Conservation (phyloP, 2,888 invertebrate genomes). For the Aspidiotus rigidus region DNA sequence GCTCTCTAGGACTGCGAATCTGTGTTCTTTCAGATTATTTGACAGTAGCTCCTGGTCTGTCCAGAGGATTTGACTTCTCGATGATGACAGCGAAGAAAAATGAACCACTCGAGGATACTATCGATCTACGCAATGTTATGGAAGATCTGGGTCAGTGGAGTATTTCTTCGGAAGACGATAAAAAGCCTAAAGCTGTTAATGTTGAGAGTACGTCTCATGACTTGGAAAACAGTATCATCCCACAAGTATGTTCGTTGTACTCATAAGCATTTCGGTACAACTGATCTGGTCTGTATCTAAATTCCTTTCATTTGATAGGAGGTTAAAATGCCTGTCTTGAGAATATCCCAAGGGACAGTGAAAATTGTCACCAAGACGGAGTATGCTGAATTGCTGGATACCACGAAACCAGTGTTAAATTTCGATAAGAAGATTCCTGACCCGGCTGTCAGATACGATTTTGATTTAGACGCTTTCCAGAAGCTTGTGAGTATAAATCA, state of each 20-base stretch:
- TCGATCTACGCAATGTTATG: slow-evolving; percentile 35
- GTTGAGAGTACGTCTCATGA: slow-evolving; percentile 23
- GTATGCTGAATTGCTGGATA: slow-evolving; percentile 83
- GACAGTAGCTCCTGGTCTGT: slow-evolving; percentile 13
- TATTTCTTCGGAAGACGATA: neutral
- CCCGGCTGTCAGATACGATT: slow-evolving; percentile 76
- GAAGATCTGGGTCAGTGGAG: slow-evolving; percentile 29
- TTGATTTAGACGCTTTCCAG: slow-evolving; percentile 93
- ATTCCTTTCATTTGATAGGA: slow-evolving; percentile 34
- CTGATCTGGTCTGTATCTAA: neutral
- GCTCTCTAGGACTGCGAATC: neutral
- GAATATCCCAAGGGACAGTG: slow-evolving; percentile 52
- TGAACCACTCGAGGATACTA: slow-evolving; percentile 32
- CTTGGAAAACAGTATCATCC: slow-evolving; percentile 36
- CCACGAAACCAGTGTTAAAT: slow-evolving; percentile 67
- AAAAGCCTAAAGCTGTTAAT: slow-evolving; percentile 7
- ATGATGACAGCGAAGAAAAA: neutral
- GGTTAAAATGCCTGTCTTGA: slow-evolving; percentile 53
- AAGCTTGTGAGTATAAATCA: slow-evolving; percentile 55
- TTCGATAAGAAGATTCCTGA: slow-evolving; percentile 71
- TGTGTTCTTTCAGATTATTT: slow-evolving; percentile 12
- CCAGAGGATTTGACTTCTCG: slow-evolving; percentile 12
- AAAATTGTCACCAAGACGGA: slow-evolving; percentile 51
- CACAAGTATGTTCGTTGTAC: slow-evolving; percentile 28
- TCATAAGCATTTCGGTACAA: neutral